Percentiles rank a stretch among this genome's conserved stretches.
Evolutionary conservation across 92 coral and sea anemone genomes (phyloP).

Genomic region (Porites divaricata): DNA sequence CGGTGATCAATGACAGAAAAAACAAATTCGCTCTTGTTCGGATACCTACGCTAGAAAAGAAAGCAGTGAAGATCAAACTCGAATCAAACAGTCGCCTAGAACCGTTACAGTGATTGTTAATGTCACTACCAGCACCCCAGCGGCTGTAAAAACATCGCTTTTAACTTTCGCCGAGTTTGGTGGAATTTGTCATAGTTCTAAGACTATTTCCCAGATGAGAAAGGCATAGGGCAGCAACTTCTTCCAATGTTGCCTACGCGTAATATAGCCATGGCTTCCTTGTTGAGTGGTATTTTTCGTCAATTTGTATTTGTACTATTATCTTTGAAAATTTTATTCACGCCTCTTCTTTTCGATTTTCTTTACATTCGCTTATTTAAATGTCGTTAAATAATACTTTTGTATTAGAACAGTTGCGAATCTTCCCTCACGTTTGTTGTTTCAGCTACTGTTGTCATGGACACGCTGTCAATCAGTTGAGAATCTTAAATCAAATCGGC

Average conservation of each 20-base stretch:
- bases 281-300: neutral
- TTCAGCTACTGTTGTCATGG: conserved; percentile 15
- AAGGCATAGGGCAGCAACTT: neutral
- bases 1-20: conserved; percentile 55
- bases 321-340: neutral
- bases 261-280: neutral
- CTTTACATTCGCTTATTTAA: neutral
- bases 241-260: too few relatives aligned
- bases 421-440: neutral
- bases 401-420: conserved; percentile 7
- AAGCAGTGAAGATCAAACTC: conserved; percentile 45
- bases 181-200: neutral
- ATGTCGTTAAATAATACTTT: neutral
- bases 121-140: conserved; percentile 25
- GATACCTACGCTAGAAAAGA: conserved; percentile 18
- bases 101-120: conserved; percentile 30
- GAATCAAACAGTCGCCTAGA: conserved; percentile 39
- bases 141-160: conserved; percentile 25
- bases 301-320: neutral
- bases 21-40: conserved; percentile 46
- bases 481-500: neutral
- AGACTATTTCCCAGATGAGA: neutral
- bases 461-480: neutral
- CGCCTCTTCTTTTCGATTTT: neutral
- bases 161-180: neutral